Evolutionary conservation across 2,888 invertebrate species (phyloP), one percentile per base, ranked within the genome.

Genomic region (Neoascia interrupta): DNA sequence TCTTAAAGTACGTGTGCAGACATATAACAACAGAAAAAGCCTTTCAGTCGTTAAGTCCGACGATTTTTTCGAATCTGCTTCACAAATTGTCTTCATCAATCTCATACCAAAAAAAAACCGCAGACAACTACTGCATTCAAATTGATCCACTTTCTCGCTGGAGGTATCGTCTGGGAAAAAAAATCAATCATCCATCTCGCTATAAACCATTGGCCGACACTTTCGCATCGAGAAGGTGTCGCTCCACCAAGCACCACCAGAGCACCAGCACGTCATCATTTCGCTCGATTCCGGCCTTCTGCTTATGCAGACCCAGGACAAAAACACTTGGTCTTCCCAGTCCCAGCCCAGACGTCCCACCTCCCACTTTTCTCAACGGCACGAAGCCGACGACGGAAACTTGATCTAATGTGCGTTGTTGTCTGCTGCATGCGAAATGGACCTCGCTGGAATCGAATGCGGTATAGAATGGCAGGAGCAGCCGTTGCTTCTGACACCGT

Each of bases 381-480:
- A 3, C 28, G 26, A n/a, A 56, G 21, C 56, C 28, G 47, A 69
- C 69, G 47, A 61, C 31, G 60, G 63, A 49, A 69, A 63, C 54
- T 72, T 66, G 72, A 47, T 73, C 76, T 66, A 79, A 72, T 66
- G 66, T 79, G 76, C 76, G 60, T 66, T 68, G 61, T 72, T 70
- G 72, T 72, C 72, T 68, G 61, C 54, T 68, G 66, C 73, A 56
- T 53, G 66, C 73, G 66, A 73, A 72, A 79, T 72, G 41, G 76
- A 73, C 76, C 76, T 66, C 72, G 58, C 72, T 54, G 64, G 47
- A 72, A 64, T 76, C 10, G 64, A 76, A 72, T 72, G 70, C 72
- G 58, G 64, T 28, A n/a, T n/a, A n/a, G n/a, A n/a, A n/a, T n/a
- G n/a, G n/a, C n/a, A 51, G 37, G 61, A 56, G 37, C 47, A 54